Evolutionary conservation across 2,113 vertebrate genomes (phyloP), one percentile per base, ranked within the genome.

Genomic region (Gobio gobio): DNA sequence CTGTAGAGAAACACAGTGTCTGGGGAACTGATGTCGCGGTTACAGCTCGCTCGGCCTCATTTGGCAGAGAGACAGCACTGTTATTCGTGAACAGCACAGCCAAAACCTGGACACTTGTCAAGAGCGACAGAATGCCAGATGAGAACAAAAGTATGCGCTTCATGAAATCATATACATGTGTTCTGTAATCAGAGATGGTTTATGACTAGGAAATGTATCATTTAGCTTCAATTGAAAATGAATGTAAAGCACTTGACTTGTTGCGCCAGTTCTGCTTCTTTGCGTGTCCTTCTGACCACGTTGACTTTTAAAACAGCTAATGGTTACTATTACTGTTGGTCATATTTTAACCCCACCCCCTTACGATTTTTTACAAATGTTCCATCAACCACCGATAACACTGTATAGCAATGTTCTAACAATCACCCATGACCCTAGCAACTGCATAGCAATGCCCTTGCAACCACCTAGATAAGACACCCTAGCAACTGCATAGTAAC

Each of bases 1-100:
- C 49, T 26, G 81, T 56, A 12, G 49, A 68, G 73, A 64, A 47
- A 56, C 43, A 72, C n/a, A 8, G 51, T 77, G 81, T 88, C 76
- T 77, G 54, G 85, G 82, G 87, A 88, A 59, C 64, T 54, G 45
- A 47, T 88, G 82, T 73, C 64, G 64, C 82, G 54, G 87, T 85
- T 84, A 45, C 24, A 68, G 74, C 84, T 80, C 66, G 51, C 63
- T 76, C 70, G 63, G 43, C 63, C 77, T 78, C 83, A 74, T 26
- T 88, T 79, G 81, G 75, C 76, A 61, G 49, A n/a, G 68, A 88
- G 54, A 59, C 77, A 59, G 24, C 18, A 26, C 45, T 81, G 61
- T 68, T 81, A 66, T 49, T 68, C 24, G 45, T n/a, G 45, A 51
- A 54, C 79, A 54, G 49, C 74, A 29, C 45, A 64, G 43, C 61